Conservation (phyloP, 53 echinoderm and acorn worm genomes). For the Holothuria scabra region DNA sequence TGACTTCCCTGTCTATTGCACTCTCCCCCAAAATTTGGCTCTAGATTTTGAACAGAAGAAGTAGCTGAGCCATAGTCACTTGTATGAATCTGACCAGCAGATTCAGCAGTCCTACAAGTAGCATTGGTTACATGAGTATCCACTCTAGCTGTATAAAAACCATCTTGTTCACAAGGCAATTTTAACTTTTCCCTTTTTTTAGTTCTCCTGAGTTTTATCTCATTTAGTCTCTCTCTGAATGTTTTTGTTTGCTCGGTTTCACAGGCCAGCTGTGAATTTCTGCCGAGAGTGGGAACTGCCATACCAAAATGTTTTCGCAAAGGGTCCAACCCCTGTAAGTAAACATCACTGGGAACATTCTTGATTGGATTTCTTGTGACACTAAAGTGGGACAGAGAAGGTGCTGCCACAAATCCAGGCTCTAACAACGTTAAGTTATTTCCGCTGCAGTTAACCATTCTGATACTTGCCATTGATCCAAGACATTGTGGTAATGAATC, state of each 20-base stretch:
- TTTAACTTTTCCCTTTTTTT: no score
- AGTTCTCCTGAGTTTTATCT: conserved; percentile 25
- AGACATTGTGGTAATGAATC: conserved; percentile 66
- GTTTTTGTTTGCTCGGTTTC: conserved; percentile 39
- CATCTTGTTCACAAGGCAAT: no score
- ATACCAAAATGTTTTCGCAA: conserved; percentile 79
- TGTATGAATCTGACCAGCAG: conserved; percentile 76
- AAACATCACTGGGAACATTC: conserved; percentile 84
- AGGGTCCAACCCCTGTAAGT: conserved; percentile 83
- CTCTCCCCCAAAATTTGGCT: conserved; percentile 51
- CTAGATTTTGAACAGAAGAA: conserved; percentile 61
- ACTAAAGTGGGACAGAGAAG: conserved; percentile 61
- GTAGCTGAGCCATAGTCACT: conserved; percentile 94
- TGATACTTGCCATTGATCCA: conserved; percentile 60
- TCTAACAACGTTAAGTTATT: conserved; percentile 66
- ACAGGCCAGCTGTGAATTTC: conserved; percentile 54
- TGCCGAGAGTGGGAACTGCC: background rate
- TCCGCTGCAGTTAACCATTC: conserved; percentile 86
- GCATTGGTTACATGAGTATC: no score
- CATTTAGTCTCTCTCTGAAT: conserved; percentile 54
- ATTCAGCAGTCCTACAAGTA: conserved; percentile 10
- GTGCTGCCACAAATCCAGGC: conserved; percentile 46
- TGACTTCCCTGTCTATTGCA: conserved; percentile 47
- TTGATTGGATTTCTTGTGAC: conserved; percentile 79
- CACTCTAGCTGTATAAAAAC: no score